These are phyloP conservation scores for Meghimatium bilineatum DNA, from an alignment of 2,888 invertebrate species.

Conservation along the genomic window DNA sequence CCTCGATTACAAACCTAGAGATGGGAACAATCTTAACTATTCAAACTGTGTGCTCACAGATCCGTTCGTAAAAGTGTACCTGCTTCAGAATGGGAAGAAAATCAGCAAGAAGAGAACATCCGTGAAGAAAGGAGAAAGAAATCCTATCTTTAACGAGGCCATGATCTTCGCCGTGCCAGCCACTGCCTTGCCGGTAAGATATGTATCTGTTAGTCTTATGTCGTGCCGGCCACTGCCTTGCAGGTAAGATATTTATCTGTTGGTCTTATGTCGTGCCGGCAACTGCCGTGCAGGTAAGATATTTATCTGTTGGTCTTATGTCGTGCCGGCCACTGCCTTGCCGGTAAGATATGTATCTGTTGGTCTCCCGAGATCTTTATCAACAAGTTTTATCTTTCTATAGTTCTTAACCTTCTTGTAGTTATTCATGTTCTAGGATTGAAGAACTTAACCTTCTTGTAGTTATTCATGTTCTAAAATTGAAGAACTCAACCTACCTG, in stretches of 20 bases:
- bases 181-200: slow-evolving; percentile 81
- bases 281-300: slow-evolving; percentile 81
- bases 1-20: too few relatives aligned
- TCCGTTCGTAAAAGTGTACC: slow-evolving; percentile 88
- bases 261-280: slow-evolving; percentile 88
- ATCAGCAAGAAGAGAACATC: slow-evolving; percentile 89
- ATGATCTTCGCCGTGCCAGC: slow-evolving; percentile 90
- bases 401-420: too few relatives aligned
- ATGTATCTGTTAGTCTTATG: too few relatives aligned
- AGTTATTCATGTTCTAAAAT: too few relatives aligned
- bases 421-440: too few relatives aligned
- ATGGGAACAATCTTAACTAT: too few relatives aligned
- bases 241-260: slow-evolving; percentile 78
- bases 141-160: slow-evolving; percentile 89
- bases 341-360: slow-evolving; percentile 78
- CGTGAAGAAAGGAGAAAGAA: slow-evolving; percentile 84
- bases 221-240: slow-evolving; percentile 85
- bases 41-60: slow-evolving; percentile 78
- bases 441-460: too few relatives aligned
- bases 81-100: slow-evolving; percentile 88
- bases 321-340: slow-evolving; percentile 85
- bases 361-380: too few relatives aligned
- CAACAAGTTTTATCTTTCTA: too few relatives aligned
- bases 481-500: too few relatives aligned
- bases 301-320: slow-evolving; percentile 83